phyloP scores from a whole-genome alignment of 2,797 vertebrate species.

The Geotria australis region DNA sequence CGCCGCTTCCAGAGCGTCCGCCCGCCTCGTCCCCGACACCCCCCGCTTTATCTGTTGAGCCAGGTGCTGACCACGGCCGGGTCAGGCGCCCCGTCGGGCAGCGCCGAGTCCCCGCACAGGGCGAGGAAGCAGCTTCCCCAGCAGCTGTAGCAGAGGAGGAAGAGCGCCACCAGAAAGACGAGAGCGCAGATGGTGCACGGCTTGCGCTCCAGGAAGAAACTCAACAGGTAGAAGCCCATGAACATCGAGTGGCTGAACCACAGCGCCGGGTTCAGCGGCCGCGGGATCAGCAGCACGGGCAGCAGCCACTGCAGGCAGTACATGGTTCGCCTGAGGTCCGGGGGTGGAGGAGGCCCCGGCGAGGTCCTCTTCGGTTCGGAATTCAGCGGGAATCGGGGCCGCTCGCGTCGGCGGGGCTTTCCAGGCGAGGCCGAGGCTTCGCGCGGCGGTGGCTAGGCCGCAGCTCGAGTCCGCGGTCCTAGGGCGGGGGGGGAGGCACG shows the following conservation, averaged over 20 bases:
- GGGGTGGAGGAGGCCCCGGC: neutral
- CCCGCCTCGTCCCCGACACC: too few species aligned
- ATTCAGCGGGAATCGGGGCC: neutral
- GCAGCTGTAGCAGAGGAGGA: constrained; percentile 97
- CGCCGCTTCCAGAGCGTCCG: too few species aligned
- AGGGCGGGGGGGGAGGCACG: neutral
- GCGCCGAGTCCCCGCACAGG: constrained; percentile 58
- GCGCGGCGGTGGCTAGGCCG: too few species aligned
- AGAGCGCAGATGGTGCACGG: constrained; percentile 98
- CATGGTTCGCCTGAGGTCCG: constrained; percentile 18
- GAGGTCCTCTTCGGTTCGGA: neutral
- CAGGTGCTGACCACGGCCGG: constrained; percentile 72
- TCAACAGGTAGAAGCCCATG: constrained; percentile 98
- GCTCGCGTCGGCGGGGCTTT: too few species aligned
- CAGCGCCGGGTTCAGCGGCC: constrained; percentile 80
- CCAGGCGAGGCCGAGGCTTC: too few species aligned
- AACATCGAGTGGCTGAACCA: constrained; percentile 99
- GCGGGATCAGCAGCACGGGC: constrained; percentile 89
- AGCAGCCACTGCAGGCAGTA: constrained; percentile 98
- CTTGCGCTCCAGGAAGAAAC: constrained; percentile 93
- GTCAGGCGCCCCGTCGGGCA: constrained; percentile 58
- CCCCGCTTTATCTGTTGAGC: neutral
- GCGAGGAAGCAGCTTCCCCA: constrained; percentile 99
- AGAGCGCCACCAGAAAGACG: constrained; percentile 83
- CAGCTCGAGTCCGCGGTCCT: too few species aligned